A percentile compares a stretch with the other conserved stretches of the same genome.
These are phyloP conservation scores for Melieria omissa DNA, from an alignment of 2,888 invertebrate species.

Conservation along the genomic window DNA sequence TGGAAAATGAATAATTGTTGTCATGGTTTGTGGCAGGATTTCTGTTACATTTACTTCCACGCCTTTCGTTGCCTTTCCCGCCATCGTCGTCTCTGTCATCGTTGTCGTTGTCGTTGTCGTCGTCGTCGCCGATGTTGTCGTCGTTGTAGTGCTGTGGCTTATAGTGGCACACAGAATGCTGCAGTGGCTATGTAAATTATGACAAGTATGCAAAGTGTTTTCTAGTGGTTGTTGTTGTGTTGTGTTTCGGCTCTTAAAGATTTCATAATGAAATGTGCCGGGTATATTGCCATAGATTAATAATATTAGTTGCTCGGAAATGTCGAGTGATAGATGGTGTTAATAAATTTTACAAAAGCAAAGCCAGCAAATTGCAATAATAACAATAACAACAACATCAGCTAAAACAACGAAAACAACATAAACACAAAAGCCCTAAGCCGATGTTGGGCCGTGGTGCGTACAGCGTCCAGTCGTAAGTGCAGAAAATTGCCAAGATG, in stretches of 20 bases:
- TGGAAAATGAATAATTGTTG: constrained; percentile 17
- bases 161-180: constrained; percentile 13
- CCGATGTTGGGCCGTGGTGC: not conserved
- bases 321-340: constrained; percentile 19
- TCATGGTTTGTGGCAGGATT: constrained; percentile 7
- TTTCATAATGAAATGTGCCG: not conserved
- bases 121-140: too few relatives aligned
- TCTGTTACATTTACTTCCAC: not conserved
- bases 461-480: not conserved
- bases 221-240: not conserved
- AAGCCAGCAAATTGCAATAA: not conserved
- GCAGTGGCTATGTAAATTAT: constrained; percentile 17
- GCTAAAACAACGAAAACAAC: too few relatives aligned
- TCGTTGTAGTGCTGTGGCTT: not conserved
- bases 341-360: constrained; percentile 6
- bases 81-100: too few relatives aligned
- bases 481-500: not conserved
- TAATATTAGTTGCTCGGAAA: not conserved
- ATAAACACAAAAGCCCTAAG: not conserved
- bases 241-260: not conserved
- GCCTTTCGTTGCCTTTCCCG: too few relatives aligned
- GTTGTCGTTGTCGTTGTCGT: too few relatives aligned
- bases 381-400: too few relatives aligned
- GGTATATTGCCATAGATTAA: not conserved
- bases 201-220: constrained; percentile 23